These are phyloP conservation scores for Hybos culiciformis DNA, from an alignment of 2,888 invertebrate genomes.

Conservation along the genomic window DNA sequence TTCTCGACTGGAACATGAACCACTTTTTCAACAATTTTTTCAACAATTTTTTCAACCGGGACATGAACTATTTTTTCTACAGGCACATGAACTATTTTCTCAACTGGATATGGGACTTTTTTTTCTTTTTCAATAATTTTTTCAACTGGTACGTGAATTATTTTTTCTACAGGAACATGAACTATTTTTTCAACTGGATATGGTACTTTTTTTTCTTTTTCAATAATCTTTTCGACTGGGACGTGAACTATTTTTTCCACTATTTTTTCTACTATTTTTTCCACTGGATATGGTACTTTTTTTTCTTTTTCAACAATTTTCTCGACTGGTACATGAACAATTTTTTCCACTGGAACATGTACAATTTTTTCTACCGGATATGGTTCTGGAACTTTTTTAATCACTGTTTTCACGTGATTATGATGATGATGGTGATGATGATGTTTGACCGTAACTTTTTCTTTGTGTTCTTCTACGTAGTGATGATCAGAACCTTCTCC, in stretches of 20 bases:
- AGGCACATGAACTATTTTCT: too few relatives aligned
- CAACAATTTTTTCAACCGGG: conserved; percentile 19
- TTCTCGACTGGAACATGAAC: conserved; percentile 35
- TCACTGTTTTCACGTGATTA: conserved; percentile 46
- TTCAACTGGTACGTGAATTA: conserved; percentile 37
- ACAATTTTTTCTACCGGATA: conserved; percentile 43
- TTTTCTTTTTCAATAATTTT: conserved; percentile 18
- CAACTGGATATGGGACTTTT: conserved; percentile 32
- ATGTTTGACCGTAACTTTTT: conserved; percentile 37
- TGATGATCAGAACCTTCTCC: neutral
- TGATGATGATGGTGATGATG: conserved; percentile 54
- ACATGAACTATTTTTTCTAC: conserved; percentile 36
- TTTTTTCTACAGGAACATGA: conserved; percentile 33
- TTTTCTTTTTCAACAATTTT: conserved; percentile 17
- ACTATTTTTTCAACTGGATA: conserved; percentile 35
- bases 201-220: conserved; percentile 36
- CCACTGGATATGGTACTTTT: conserved; percentile 18
- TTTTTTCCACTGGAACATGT: conserved; percentile 41
- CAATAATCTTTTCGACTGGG: conserved; percentile 30
- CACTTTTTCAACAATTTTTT: conserved; percentile 18
- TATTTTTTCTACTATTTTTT: conserved; percentile 36
- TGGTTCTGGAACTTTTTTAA: conserved; percentile 41
- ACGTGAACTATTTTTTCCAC: conserved; percentile 31
- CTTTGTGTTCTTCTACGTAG: conserved; percentile 17
- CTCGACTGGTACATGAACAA: conserved; percentile 37